Evolutionary conservation across 2,797 vertebrate genomes (phyloP).

Genomic region (Sebastes elongatus): DNA sequence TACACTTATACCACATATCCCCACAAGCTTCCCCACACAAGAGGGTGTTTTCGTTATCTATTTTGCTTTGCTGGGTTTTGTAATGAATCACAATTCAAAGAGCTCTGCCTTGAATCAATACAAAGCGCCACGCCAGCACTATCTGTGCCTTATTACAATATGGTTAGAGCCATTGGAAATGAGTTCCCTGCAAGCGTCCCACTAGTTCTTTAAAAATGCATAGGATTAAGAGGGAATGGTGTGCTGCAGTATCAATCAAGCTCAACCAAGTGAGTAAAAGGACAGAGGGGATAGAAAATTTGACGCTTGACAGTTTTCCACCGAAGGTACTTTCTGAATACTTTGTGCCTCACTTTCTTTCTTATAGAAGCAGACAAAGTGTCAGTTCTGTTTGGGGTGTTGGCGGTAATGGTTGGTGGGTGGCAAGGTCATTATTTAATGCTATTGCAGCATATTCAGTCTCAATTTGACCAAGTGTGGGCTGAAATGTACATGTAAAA

Average conservation of each 20-base stretch:
- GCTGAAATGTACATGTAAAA: slow-evolving; percentile 21
- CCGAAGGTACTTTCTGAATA: slow-evolving; percentile 21
- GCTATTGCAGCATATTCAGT: slow-evolving; percentile 20
- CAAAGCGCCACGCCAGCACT: slow-evolving; percentile 73
- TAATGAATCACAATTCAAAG: slow-evolving; percentile 78
- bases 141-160: slow-evolving; percentile 80
- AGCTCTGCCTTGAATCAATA: slow-evolving; percentile 73
- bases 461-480: slow-evolving; percentile 34
- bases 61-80: slow-evolving; percentile 71
- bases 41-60: slow-evolving; percentile 37
- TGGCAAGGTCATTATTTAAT: slow-evolving; percentile 39
- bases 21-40: slow-evolving; percentile 20
- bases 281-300: slow-evolving; percentile 61
- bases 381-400: not conserved
- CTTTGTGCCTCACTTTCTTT: slow-evolving; percentile 28
- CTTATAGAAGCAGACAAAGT: not conserved
- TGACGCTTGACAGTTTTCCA: slow-evolving; percentile 70
- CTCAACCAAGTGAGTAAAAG: slow-evolving; percentile 74
- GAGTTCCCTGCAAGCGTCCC: slow-evolving; percentile 71
- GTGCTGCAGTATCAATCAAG: slow-evolving; percentile 75
- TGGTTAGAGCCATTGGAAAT: slow-evolving; percentile 75
- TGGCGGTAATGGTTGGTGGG: slow-evolving; percentile 22
- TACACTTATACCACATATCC: slow-evolving; percentile 7
- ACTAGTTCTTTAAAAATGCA: slow-evolving; percentile 84
- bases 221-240: slow-evolving; percentile 78